Percentiles rank a stretch among this genome's conserved stretches.
Conservation (phyloP, 2,113 vertebrate genomes). For the Phasianus colchicus region DNA sequence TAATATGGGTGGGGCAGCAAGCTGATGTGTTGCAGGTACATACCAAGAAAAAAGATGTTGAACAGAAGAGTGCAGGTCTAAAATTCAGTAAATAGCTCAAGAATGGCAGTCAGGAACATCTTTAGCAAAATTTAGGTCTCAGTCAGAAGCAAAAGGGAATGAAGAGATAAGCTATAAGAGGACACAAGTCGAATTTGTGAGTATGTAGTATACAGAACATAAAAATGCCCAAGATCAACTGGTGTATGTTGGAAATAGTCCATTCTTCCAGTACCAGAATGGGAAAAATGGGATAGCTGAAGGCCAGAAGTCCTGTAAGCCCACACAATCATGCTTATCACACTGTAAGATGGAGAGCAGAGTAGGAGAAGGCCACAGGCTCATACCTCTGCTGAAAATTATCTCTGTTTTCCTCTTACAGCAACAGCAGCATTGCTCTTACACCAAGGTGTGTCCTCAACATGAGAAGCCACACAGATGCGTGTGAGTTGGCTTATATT, state of each 20-base stretch:
- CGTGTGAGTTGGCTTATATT: not conserved
- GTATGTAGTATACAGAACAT: not conserved
- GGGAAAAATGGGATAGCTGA: not conserved
- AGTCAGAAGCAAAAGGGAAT: not conserved
- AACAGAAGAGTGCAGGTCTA: not conserved
- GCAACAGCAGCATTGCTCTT: not conserved
- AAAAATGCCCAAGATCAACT: not conserved
- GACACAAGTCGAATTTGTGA: not conserved
- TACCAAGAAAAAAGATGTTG: not conserved
- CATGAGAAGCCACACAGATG: not conserved
- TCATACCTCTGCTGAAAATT: not conserved
- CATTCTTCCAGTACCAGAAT: not conserved
- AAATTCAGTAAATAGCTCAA: not conserved
- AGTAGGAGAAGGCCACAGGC: no score
- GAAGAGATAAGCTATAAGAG: not conserved
- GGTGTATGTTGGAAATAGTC: rapidly evolving
- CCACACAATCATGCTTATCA: not conserved
- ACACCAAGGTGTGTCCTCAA: not conserved
- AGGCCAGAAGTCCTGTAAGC: rapidly evolving
- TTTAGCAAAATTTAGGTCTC: not conserved
- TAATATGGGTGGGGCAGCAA: not conserved
- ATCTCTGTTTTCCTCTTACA: not conserved
- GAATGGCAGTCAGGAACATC: not conserved
- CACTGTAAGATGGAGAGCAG: rapidly evolving
- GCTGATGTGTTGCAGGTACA: not conserved